These are phyloP conservation scores for Cromileptes altivelis DNA, from an alignment of 2,113 vertebrate genomes.

Conservation along the genomic window DNA sequence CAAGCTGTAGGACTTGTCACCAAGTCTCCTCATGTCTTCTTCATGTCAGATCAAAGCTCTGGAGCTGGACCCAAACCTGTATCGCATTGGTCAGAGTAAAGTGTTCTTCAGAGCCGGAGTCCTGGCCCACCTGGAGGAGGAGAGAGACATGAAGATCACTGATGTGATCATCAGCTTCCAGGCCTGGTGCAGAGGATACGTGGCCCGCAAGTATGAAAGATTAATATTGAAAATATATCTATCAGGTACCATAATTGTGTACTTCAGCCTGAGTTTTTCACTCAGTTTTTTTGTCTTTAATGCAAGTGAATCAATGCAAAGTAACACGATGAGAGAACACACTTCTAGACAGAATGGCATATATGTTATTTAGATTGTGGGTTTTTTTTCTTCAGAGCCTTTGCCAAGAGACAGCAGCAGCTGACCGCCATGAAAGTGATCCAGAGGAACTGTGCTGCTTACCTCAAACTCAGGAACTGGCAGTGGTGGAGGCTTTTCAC, in stretches of 20 bases:
- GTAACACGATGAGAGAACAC: not conserved
- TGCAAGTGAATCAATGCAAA: not conserved
- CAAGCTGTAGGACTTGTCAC: too few species aligned
- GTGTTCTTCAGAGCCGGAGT: conserved; percentile 98
- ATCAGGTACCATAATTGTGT: not conserved
- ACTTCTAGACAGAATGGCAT: not conserved
- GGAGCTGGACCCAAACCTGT: conserved; percentile 96
- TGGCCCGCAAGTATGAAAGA: conserved; percentile 92
- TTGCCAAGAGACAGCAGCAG: conserved; percentile 96
- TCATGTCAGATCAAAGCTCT: conserved; percentile 91
- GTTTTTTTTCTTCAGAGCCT: conserved; percentile 85
- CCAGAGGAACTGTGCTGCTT: conserved; percentile 98
- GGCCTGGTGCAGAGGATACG: conserved; percentile 95
- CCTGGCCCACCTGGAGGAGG: conserved; percentile 97
- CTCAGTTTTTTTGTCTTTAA: too few species aligned
- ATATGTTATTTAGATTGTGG: not conserved
- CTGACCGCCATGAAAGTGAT: conserved; percentile 97
- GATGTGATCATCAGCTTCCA: conserved; percentile 99
- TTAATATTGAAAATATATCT: not conserved
- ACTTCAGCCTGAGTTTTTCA: too few species aligned
- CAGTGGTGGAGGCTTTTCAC: conserved; percentile 99
- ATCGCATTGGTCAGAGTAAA: conserved; percentile 97
- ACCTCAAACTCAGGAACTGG: conserved; percentile 98
- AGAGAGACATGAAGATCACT: conserved; percentile 97
- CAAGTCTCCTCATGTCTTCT: not conserved